Evolutionary conservation across 2,113 vertebrate genomes (phyloP).

Genomic region (Desmodus rotundus): DNA sequence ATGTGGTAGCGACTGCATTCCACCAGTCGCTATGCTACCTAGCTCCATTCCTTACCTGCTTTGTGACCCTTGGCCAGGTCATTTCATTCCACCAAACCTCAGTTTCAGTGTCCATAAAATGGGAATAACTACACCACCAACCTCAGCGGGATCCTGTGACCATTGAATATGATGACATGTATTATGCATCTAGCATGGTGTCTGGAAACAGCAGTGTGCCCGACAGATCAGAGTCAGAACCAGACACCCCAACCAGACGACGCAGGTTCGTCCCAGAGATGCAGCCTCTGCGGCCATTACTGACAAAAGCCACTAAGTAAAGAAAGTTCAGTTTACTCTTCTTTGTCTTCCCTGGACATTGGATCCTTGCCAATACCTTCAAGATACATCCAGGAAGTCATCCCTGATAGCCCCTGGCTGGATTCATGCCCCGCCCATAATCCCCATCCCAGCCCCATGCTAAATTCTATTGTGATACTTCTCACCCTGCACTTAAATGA

Average conservation of each 20-base stretch:
- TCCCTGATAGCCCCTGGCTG: not conserved
- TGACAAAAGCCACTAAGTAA: not conserved
- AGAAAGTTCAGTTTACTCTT: not conserved
- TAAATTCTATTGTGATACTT: not conserved
- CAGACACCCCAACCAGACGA: not conserved
- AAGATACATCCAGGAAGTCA: not conserved
- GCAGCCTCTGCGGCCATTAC: not conserved
- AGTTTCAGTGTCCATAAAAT: not conserved
- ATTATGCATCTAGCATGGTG: not conserved
- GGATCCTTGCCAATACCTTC: not conserved
- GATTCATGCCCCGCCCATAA: not conserved
- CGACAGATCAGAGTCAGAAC: not conserved
- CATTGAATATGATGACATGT: not conserved
- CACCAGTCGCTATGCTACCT: too few species aligned
- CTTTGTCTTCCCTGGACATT: not conserved
- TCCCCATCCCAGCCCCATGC: not conserved
- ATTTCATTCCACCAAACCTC: not conserved
- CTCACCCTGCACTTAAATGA: not conserved
- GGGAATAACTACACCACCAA: not conserved
- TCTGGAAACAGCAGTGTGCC: not conserved
- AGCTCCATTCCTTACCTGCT: not conserved
- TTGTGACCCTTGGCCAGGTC: not conserved
- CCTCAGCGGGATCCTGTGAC: not conserved
- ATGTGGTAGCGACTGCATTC: not conserved
- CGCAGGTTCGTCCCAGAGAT: fast-evolving